Evolutionary conservation across 2,888 invertebrate species (phyloP).

Genomic region (Odontothrips loti): DNA sequence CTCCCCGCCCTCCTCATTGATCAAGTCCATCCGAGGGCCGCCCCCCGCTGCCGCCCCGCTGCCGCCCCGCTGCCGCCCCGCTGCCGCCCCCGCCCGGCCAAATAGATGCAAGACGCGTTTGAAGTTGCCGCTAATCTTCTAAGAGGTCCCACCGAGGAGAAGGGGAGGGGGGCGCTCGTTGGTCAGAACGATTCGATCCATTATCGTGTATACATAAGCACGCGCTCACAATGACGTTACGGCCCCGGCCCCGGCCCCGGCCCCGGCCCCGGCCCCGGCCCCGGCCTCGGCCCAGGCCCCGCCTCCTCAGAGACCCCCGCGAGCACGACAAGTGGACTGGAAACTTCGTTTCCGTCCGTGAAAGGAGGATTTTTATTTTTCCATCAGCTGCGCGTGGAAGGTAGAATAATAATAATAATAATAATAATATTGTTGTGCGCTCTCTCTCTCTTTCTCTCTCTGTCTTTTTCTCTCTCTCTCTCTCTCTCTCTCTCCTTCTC

Average conservation of each 20-base stretch:
- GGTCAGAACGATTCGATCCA: background rate
- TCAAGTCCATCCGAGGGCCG: too few relatives aligned
- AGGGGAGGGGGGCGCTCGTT: background rate
- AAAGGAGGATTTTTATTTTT: background rate
- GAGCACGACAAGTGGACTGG: background rate
- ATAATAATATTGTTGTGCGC: too few relatives aligned
- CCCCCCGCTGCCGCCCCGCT: background rate
- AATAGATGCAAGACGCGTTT: background rate
- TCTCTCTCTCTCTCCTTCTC: background rate
- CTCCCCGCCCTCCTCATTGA: too few relatives aligned
- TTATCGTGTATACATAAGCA: background rate
- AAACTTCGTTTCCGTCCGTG: background rate
- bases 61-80: background rate
- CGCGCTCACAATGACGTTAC: background rate
- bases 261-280: background rate
- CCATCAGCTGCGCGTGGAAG: background rate
- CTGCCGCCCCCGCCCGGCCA: background rate
- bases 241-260: background rate
- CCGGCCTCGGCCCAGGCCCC: background rate
- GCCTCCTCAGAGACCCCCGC: background rate
- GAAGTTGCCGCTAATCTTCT: conserved; percentile 7
- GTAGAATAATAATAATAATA: too few relatives aligned
- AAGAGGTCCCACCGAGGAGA: background rate
- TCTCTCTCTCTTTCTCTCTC: background rate
- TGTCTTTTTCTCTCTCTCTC: background rate